phyloP scores from a whole-genome alignment of 2,113 vertebrate species.

The Myodes glareolus region DNA sequence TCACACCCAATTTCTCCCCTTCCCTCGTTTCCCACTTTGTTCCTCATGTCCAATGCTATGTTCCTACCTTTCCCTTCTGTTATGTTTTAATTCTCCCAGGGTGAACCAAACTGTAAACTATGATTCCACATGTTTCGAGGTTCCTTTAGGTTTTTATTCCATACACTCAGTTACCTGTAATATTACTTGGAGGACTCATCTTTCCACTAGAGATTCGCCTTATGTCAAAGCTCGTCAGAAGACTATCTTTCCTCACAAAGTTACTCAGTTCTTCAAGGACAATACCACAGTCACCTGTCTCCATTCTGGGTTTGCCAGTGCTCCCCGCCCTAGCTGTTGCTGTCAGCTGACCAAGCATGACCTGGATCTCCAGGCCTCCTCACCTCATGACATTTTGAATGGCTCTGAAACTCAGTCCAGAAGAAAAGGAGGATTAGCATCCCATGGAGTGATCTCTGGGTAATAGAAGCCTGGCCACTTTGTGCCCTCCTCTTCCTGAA shows the following conservation, averaged over 20 bases:
- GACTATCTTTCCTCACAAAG: background rate
- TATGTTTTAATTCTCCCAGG: background rate
- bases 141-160: background rate
- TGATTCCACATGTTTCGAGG: background rate
- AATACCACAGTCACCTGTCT: too few relatives aligned
- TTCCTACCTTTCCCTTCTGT: background rate
- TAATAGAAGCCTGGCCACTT: background rate
- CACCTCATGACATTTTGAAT: too few relatives aligned
- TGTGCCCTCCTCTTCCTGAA: background rate
- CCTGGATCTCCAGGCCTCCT: background rate
- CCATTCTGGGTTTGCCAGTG: background rate
- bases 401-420: background rate
- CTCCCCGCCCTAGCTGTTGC: background rate
- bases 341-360: background rate
- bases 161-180: background rate
- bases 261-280: background rate
- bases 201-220: background rate
- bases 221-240: background rate
- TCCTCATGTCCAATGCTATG: background rate
- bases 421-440: background rate
- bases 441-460: background rate
- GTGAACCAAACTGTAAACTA: background rate
- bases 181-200: background rate
- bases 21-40: background rate
- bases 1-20: background rate